phyloP scores from a whole-genome alignment of 2,113 vertebrate genomes.

The Chaetorhynchus papuensis region DNA sequence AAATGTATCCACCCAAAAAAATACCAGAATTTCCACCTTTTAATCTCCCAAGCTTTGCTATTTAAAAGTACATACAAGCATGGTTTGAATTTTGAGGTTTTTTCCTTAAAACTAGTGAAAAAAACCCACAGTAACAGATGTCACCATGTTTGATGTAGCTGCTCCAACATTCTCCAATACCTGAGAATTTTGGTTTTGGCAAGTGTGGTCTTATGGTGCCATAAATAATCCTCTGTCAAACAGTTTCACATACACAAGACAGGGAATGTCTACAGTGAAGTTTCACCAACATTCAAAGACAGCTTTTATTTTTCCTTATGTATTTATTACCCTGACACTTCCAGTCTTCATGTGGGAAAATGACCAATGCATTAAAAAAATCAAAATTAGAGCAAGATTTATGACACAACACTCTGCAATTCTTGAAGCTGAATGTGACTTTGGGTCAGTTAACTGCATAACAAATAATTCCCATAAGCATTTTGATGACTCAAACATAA shows the following conservation, averaged over 20 bases:
- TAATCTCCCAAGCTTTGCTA: not conserved
- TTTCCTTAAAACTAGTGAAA: not conserved
- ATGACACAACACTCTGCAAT: not conserved
- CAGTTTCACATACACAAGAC: not conserved
- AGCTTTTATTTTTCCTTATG: not conserved
- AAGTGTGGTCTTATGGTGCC: not conserved
- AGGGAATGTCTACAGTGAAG: not conserved
- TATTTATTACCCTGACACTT: not conserved
- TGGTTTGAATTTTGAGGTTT: not conserved
- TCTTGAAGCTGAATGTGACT: not conserved
- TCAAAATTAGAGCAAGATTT: not conserved
- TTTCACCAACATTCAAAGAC: not conserved
- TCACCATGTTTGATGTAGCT: not conserved
- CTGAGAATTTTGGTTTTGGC: not conserved
- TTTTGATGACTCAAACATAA: not conserved
- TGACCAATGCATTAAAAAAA: not conserved
- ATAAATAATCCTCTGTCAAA: not conserved
- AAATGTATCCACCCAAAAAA: not conserved
- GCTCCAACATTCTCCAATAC: not conserved
- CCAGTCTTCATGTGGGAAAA: not conserved
- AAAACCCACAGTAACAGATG: not conserved
- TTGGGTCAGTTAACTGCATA: not conserved
- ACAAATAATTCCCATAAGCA: not conserved
- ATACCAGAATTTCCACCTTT: not conserved
- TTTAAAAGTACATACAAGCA: not conserved